These are phyloP conservation scores for Spinus pinus DNA, from an alignment of 2,797 vertebrate genomes.

Conservation along the genomic window DNA sequence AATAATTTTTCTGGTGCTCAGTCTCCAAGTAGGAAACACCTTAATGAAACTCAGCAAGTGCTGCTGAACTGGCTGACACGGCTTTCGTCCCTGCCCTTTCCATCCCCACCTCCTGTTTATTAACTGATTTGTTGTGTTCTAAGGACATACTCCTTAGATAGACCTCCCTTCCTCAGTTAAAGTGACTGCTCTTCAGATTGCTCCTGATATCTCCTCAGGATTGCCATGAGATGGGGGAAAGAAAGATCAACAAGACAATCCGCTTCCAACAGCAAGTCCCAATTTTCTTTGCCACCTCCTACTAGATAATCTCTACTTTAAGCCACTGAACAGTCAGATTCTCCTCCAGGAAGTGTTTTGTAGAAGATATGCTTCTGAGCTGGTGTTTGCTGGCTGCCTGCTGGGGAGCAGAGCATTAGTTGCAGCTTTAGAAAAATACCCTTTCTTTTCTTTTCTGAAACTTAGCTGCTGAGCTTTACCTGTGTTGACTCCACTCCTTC, in stretches of 20 bases:
- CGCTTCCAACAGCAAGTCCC: neutral
- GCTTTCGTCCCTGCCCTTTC: neutral
- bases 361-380: neutral
- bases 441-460: neutral
- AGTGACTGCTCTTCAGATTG: neutral
- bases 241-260: neutral
- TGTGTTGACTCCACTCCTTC: neutral
- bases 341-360: neutral
- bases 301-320: neutral
- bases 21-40: neutral
- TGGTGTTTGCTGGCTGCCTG: neutral
- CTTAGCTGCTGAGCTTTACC: neutral
- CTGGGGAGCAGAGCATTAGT: neutral
- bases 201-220: neutral
- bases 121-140: neutral
- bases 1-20: neutral
- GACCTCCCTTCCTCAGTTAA: neutral
- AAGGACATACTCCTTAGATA: neutral
- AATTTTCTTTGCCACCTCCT: neutral
- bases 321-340: neutral
- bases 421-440: neutral
- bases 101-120: neutral
- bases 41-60: neutral
- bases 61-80: neutral
- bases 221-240: neutral